Evolutionary conservation across 2,113 vertebrate species (phyloP), one percentile per base, ranked within the genome.

Genomic region (Bufo bufo): DNA sequence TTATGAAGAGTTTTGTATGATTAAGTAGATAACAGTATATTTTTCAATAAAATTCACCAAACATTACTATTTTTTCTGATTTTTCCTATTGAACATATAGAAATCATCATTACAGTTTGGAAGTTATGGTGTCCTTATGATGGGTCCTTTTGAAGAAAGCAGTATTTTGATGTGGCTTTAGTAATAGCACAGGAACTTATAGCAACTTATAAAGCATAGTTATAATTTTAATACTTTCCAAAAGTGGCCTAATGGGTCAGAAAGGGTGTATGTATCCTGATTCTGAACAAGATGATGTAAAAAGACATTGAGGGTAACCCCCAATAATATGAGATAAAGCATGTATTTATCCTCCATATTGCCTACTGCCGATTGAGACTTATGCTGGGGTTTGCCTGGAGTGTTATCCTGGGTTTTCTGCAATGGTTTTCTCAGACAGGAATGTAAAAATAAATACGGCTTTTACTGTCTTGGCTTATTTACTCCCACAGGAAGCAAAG

Each of bases 391-490:
- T 4, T 45, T 72, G 69, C 69, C 69, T 45, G 4, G 12, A 45
- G 69, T 45, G 13, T 72, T 45, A 72, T 45, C 12, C 6, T 10
- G 19, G 50, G 77, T n/a, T 78, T 78, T 63, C 79, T 16, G 6
- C 33, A 47, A 43, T 49, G 13, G 6, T 78, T 52, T 85, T 85
- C 83, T 58, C 50, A 85, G 50, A 63, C 33, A 83, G 58, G 61
- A 59, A 85, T 63, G 74, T 66, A 61, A 47, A 78, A 77, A 86
- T 78, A 86, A 86, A 86, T 49, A 86, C 1, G 74, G 74, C 17
- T 58, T 65, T 86, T 65, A 77, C 19, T 86, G 74, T 65, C 45
- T 59, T 86, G 72, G 43, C 20, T 50, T 78, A 77, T 78, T 77
- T 59, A 49, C 66, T 86, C 85, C 72, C 85, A 65, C 56, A 77